phyloP scores from a whole-genome alignment of 1,140 invertebrate species.

The Doryteuthis pealeii region DNA sequence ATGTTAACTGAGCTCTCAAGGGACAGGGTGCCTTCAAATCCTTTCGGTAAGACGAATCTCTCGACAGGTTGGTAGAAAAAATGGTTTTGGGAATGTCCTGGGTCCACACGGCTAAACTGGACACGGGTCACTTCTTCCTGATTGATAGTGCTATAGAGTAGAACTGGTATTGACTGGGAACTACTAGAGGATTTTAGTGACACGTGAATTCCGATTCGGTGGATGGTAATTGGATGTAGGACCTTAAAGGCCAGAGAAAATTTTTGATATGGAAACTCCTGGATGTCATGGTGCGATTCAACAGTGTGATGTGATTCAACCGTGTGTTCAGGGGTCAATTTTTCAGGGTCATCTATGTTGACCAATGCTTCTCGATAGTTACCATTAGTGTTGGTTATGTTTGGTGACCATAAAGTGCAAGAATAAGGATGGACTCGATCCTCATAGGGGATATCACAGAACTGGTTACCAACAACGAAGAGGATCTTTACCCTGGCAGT shows the following conservation, averaged over 20 bases:
- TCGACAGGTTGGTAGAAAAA: conserved; percentile 22
- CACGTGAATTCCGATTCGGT: conserved; percentile 17
- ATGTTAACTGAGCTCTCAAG: neutral
- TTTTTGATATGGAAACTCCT: neutral
- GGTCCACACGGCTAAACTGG: neutral
- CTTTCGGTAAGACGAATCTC: conserved; percentile 19
- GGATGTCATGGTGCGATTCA: neutral
- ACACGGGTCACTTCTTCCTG: conserved; percentile 17
- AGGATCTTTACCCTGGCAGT: neutral
- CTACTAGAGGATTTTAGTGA: neutral
- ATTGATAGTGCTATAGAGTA: conserved; percentile 14
- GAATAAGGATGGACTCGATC: conserved; percentile 20
- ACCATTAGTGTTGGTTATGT: neutral
- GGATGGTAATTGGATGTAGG: conserved; percentile 19
- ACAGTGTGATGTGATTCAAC: neutral
- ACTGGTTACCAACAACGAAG: conserved; percentile 24
- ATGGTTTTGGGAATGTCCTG: neutral
- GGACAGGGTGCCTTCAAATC: conserved; percentile 22
- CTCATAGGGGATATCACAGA: conserved; percentile 17
- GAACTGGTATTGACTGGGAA: conserved; percentile 3
- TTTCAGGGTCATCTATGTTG: neutral
- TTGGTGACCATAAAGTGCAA: conserved; percentile 13
- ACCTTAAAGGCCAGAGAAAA: conserved; percentile 17
- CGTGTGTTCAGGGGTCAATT: neutral
- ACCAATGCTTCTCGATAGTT: neutral